Conservation (phyloP, 2,113 vertebrate genomes). For the Edolisoma coerulescens region DNA sequence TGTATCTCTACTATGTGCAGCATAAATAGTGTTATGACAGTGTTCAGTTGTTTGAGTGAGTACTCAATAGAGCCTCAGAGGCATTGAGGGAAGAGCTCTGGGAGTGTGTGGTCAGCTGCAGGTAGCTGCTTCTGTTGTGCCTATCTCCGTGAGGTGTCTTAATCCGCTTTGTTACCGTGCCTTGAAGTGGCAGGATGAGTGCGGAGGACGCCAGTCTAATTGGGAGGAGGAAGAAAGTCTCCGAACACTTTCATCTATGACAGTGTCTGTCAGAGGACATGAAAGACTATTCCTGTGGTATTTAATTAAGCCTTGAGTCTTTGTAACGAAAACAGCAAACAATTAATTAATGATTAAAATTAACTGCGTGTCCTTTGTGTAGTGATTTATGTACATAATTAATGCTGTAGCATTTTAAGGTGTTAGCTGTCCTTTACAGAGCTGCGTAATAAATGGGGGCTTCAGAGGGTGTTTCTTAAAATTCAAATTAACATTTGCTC, state of each 20-base stretch:
- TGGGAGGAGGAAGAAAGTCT: constrained; percentile 8
- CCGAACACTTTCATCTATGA: constrained; percentile 17
- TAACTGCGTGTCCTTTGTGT: constrained; percentile 6
- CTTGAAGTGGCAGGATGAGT: background rate
- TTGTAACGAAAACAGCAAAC: constrained; percentile 43
- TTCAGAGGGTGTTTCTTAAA: background rate
- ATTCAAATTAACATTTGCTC: background rate
- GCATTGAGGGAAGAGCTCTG: background rate
- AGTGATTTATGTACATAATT: constrained; percentile 58
- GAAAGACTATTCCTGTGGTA: constrained; percentile 49
- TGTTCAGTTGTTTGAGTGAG: background rate
- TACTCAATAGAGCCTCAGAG: background rate
- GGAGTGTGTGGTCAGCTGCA: background rate
- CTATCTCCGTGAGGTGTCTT: background rate
- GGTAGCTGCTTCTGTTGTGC: background rate
- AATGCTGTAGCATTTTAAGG: constrained; percentile 30
- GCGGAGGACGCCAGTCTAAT: background rate
- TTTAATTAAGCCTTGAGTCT: constrained; percentile 55
- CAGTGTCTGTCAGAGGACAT: constrained; percentile 44
- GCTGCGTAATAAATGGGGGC: background rate
- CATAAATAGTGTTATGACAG: background rate
- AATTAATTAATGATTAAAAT: constrained; percentile 64
- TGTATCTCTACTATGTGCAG: background rate
- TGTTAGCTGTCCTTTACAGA: background rate
- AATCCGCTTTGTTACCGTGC: background rate